phyloP scores from a whole-genome alignment of 2,888 invertebrate genomes.

The Tetramorium bicarinatum region DNA sequence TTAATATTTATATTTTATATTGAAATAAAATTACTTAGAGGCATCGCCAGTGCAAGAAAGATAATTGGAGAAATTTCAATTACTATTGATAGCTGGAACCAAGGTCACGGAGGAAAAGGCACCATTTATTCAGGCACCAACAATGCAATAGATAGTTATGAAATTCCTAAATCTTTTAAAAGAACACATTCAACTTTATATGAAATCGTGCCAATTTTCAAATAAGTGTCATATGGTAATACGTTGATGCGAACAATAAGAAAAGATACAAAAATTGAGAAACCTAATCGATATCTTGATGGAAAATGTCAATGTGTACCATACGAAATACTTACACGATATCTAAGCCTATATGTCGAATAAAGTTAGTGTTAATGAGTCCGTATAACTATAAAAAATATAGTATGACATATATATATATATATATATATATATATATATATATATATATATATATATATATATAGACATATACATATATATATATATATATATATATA shows the following conservation, averaged over 20 bases:
- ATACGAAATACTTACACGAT: slow-evolving; percentile 80
- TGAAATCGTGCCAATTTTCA: slow-evolving; percentile 52
- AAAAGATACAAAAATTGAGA: slow-evolving; percentile 27
- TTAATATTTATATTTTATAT: slow-evolving; percentile 11
- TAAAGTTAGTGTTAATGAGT: slow-evolving; percentile 71
- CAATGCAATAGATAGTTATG: slow-evolving; percentile 79
- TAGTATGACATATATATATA: slow-evolving; percentile 57
- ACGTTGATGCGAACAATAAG: slow-evolving; percentile 56
- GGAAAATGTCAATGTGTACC: slow-evolving; percentile 82
- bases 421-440: too few species aligned
- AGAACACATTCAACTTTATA: slow-evolving; percentile 68
- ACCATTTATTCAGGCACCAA: slow-evolving; percentile 69
- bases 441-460: too few species aligned
- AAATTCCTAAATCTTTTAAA: slow-evolving; percentile 72
- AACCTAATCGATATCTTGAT: slow-evolving; percentile 67
- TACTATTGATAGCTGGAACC: slow-evolving; percentile 30
- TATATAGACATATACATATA: too few species aligned
- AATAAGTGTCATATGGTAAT: slow-evolving; percentile 54
- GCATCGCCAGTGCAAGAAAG: neutral
- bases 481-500: too few species aligned
- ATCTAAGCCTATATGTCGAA: slow-evolving; percentile 77
- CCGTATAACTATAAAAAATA: slow-evolving; percentile 53
- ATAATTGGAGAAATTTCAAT: slow-evolving; percentile 8
- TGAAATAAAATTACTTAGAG: neutral
- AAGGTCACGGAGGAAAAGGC: slow-evolving; percentile 7